Evolutionary conservation across 2,113 vertebrate species (phyloP).

Genomic region (Datnioides undecimradiatus): DNA sequence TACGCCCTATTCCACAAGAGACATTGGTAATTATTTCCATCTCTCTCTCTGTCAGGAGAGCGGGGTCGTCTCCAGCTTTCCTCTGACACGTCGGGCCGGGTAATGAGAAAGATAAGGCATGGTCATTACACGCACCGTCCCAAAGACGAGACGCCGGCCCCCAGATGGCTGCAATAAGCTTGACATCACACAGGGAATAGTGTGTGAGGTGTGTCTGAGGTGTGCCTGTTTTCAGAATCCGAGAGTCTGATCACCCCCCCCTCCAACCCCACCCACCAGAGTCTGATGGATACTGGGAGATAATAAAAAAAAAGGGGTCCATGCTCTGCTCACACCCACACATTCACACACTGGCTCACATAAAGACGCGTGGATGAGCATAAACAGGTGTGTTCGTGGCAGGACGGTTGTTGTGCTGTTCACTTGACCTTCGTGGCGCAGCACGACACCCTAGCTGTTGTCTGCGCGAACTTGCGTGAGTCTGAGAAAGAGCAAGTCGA

Average conservation of each 20-base stretch:
- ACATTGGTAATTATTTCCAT: slow-evolving; percentile 81
- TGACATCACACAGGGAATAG: slow-evolving; percentile 39
- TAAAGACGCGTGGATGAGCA: slow-evolving; percentile 11
- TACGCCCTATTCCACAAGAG: slow-evolving; percentile 80
- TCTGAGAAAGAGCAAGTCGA: slow-evolving; percentile 14
- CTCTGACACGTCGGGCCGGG: slow-evolving; percentile 65
- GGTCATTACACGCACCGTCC: slow-evolving; percentile 69
- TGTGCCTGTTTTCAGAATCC: slow-evolving; percentile 17
- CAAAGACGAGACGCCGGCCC: slow-evolving; percentile 24
- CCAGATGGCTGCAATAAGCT: slow-evolving; percentile 61
- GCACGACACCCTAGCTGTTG: slow-evolving; percentile 17
- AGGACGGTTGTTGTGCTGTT: neutral
- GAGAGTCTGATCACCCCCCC: neutral
- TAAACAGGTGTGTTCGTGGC: neutral
- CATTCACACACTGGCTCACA: slow-evolving; percentile 46
- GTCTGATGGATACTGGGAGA: slow-evolving; percentile 10
- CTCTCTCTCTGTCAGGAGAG: slow-evolving; percentile 63
- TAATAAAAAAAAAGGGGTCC: slow-evolving; percentile 4
- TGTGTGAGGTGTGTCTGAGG: slow-evolving; percentile 26
- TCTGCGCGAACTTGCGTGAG: slow-evolving; percentile 38
- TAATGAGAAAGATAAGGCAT: slow-evolving; percentile 74
- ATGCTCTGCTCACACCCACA: neutral
- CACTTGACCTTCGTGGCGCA: slow-evolving; percentile 39
- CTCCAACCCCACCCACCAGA: neutral
- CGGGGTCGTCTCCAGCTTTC: slow-evolving; percentile 53